Evolutionary conservation across 2,113 vertebrate genomes (phyloP).

Genomic region (Crotalus viridis): DNA sequence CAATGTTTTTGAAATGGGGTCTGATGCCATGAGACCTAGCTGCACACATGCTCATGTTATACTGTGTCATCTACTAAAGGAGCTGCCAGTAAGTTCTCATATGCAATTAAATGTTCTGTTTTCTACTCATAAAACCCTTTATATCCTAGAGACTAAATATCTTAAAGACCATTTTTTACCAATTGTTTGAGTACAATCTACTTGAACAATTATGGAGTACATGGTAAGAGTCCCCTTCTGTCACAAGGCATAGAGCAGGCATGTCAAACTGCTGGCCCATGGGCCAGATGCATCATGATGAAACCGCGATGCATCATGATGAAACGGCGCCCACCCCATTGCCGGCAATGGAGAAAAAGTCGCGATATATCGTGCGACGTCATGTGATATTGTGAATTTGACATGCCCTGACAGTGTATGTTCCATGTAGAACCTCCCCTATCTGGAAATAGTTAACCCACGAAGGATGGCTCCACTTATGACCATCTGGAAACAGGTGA

Average conservation of each 20-base stretch:
- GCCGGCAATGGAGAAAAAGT: too few species aligned
- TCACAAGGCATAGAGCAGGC: too few species aligned
- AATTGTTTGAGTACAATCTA: not conserved
- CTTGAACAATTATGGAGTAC: not conserved
- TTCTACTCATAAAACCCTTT: not conserved
- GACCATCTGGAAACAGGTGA: not conserved
- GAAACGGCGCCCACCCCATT: too few species aligned
- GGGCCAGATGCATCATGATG: too few species aligned
- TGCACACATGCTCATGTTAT: not conserved
- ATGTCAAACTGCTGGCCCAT: too few species aligned
- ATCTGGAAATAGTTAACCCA: not conserved
- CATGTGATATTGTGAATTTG: too few species aligned
- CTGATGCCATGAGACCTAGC: not conserved
- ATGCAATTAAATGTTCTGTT: not conserved
- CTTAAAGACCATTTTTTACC: not conserved
- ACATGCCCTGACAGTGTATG: not conserved
- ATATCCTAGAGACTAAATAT: not conserved
- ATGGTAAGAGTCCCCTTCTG: not conserved
- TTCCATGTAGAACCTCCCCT: not conserved
- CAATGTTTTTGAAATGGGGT: not conserved
- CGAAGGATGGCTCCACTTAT: not conserved
- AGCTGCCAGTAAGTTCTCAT: not conserved
- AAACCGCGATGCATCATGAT: too few species aligned
- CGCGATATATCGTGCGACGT: accelerated
- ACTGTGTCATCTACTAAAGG: not conserved